Conservation (phyloP, 1,140 invertebrate genomes). For the Hylyphantes graminicola region DNA sequence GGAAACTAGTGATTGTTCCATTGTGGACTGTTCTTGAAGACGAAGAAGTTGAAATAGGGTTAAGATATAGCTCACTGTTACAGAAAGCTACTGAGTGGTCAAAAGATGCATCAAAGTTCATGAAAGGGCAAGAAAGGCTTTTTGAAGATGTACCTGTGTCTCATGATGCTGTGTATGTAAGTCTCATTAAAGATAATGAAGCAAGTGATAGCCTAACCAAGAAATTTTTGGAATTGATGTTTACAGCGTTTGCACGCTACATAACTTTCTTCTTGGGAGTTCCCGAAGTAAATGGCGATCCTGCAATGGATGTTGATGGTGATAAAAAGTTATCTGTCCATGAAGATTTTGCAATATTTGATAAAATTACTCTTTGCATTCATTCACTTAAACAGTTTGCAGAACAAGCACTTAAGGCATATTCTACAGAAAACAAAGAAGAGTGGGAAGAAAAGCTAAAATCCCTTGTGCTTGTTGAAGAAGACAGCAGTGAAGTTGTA, state of each 20-base stretch:
- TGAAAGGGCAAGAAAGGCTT: conserved; percentile 52
- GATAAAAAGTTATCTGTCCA: conserved; percentile 27
- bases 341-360: conserved; percentile 53
- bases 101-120: conserved; percentile 57
- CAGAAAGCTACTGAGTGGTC: conserved; percentile 44
- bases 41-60: conserved; percentile 42
- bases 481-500: conserved; percentile 38
- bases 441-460: conserved; percentile 54
- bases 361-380: conserved; percentile 45
- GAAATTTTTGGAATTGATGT: conserved; percentile 41
- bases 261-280: conserved; percentile 26
- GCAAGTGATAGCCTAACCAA: conserved; percentile 47
- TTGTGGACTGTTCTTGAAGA: conserved; percentile 57
- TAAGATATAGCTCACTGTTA: conserved; percentile 43
- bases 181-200: conserved; percentile 55
- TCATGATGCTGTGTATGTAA: conserved; percentile 58
- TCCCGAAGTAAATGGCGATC: conserved; percentile 29
- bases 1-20: conserved; percentile 49
- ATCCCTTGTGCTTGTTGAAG: conserved; percentile 35
- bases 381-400: conserved; percentile 48
- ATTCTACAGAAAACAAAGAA: conserved; percentile 46
- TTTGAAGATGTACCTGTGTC: conserved; percentile 58
- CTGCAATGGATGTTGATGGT: conserved; percentile 1
- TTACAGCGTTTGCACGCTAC: conserved; percentile 49
- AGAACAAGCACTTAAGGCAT: conserved; percentile 38